Percentiles rank a stretch among this genome's conserved stretches.
These are phyloP conservation scores for Malaclemys terrapin DNA, from an alignment of 2,113 vertebrate genomes.

Conservation along the genomic window DNA sequence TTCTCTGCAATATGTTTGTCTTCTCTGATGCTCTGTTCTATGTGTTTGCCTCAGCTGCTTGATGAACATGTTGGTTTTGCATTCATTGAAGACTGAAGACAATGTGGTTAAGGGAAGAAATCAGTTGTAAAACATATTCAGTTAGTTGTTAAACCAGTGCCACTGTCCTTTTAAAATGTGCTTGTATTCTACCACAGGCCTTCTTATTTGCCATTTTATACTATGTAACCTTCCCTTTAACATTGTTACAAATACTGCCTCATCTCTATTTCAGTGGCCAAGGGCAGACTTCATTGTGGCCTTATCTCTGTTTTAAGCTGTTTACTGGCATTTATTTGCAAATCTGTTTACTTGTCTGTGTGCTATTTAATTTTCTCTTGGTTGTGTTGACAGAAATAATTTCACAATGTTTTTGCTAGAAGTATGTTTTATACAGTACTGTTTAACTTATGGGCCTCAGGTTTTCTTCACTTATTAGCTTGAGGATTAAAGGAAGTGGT, in stretches of 20 bases:
- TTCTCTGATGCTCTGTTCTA: not conserved
- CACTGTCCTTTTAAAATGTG: constrained; percentile 22
- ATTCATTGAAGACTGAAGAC: not conserved
- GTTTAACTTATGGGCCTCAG: constrained; percentile 59
- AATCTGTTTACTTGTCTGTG: constrained; percentile 67
- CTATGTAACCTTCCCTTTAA: not conserved
- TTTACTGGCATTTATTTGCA: constrained; percentile 77
- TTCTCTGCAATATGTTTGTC: not conserved
- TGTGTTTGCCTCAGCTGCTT: constrained; percentile 25
- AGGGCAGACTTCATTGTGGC: constrained; percentile 85
- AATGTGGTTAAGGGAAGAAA: constrained; percentile 51
- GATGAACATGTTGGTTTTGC: not conserved
- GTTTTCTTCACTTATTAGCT: constrained; percentile 49
- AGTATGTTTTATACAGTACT: constrained; percentile 35
- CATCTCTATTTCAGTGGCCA: constrained; percentile 72
- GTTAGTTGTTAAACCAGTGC: constrained; percentile 47
- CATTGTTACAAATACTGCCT: constrained; percentile 62
- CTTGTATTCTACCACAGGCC: constrained; percentile 60
- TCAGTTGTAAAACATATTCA: constrained; percentile 25
- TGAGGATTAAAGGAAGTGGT: constrained; percentile 44
- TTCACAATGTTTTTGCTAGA: constrained; percentile 63
- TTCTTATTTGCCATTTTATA: not conserved
- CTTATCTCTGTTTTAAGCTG: constrained; percentile 81
- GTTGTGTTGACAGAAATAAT: constrained; percentile 49
- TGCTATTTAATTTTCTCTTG: constrained; percentile 47